Evolutionary conservation across 2,888 invertebrate species (phyloP), one percentile per base, ranked within the genome.

Genomic region (Limnephilus marmoratus): DNA sequence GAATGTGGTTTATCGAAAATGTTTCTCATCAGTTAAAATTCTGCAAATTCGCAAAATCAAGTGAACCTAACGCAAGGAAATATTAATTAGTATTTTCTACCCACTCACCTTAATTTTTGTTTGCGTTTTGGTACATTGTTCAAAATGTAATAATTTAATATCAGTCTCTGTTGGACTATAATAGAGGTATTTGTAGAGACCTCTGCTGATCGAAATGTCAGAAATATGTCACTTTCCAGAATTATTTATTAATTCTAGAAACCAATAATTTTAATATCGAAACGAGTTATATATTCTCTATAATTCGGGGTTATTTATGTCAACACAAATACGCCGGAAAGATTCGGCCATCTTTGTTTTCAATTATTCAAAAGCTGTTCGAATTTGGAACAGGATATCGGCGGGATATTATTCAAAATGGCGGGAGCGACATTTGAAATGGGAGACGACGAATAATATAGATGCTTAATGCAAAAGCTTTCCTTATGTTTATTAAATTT

Each of bases 381-480:
- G 87, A 87, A 87, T 87, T 87, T 86, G 53, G 31, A 87, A 87
- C 87, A 29, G 91, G 91, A 91, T 88, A 91, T 91, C 88, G 82
- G 81, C 82, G 90, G 88, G 88, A 41, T 89, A 81, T 91, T 87
- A 91, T 91, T 91, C 88, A 91, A 91, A 88, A 91, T 91, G 91
- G 91, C 91, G 88, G 91, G 88, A 37, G 88, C 82, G 88, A 88
- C 82, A 88, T 82, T 91, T 53, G 83, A 88, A 53, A 82, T 53
- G 88, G 29, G 68, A 68, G 29, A 87, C 87, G 29, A 31, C 53
- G 53, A 18, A 45, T 45, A 45, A 31, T 45, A 45, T 45, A 87
- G 31, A 68, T 87, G 31, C 4, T 34, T 87, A 87, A 87, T 87
- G 34, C 87, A 68, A 29, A 41, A 53, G 53, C 87, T 24, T 29